Evolutionary conservation across 2,113 vertebrate species (phyloP), one percentile per base, ranked within the genome.

Genomic region (Vombatus ursinus): DNA sequence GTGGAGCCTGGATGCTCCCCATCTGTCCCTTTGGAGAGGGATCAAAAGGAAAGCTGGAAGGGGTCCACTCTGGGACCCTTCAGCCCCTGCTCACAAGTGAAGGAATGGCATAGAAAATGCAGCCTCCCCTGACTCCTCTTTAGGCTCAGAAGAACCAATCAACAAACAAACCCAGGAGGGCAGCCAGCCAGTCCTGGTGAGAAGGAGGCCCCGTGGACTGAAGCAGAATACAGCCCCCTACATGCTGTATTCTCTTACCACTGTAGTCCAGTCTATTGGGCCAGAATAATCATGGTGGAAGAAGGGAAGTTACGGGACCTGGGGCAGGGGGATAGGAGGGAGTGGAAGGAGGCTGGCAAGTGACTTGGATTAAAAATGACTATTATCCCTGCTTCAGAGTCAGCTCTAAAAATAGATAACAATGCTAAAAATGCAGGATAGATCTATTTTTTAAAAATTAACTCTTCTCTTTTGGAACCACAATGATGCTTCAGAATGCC

Each of bases 381-480:
- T 47, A n/a, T 89, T 53, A 92, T 50, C 48, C 16, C 31, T 22
- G 51, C 68, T 92, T 95, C 49, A 95, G 31, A 84, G 19, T 91
- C 92, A 52, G 90, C 50, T 57, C 92, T 50, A 95, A 94, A 98
- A 97, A 95, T 94, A 96, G 94, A 90, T 57, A 57, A 93, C 53
- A 91, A 54, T 93, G 96, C 93, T 96, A 23, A 90, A 54, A 92
- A 51, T 52, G 44, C 93, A 96, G 91, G 94, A 94, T 47, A 93
- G 93, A 95, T 95, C 95, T 95, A 97, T 96, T 97, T 84, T 84
- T 97, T 96, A 94, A 96, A 97, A 96, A 92, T 91, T 77, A 52
- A 57, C 94, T 91, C 96, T 93, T 97, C 94, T 94, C 93, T 90
- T 94, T 96, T 96, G 91, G 89, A 93, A 90, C 96, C 93, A 92